These are phyloP conservation scores for Tragopan temminckii DNA, from an alignment of 2,797 vertebrate species.

Conservation along the genomic window DNA sequence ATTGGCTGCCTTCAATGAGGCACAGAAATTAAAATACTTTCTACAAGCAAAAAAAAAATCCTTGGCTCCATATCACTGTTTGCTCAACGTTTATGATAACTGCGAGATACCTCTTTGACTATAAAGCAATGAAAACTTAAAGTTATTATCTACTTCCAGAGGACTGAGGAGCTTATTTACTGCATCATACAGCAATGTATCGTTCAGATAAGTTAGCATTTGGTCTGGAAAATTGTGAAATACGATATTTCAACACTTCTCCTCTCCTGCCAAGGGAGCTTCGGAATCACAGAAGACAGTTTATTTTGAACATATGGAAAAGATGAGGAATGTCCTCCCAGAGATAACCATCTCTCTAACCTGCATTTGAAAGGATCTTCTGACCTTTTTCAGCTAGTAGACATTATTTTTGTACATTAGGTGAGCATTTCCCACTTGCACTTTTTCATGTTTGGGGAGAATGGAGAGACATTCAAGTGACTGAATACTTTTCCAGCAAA, in stretches of 20 bases:
- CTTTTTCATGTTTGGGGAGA: not conserved
- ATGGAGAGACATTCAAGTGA: not conserved
- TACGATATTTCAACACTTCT: constrained; percentile 59
- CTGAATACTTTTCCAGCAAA: not conserved
- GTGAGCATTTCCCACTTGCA: constrained; percentile 13
- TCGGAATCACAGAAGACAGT: constrained; percentile 27
- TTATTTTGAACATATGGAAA: constrained; percentile 59
- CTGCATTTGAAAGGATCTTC: constrained; percentile 35
- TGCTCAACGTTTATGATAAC: not conserved
- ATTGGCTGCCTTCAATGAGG: not conserved
- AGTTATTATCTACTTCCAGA: not conserved
- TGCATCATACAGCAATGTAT: constrained; percentile 10
- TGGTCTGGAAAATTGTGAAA: constrained; percentile 72
- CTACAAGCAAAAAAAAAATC: constrained; percentile 3
- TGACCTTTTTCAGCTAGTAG: constrained; percentile 23
- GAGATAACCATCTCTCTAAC: constrained; percentile 54
- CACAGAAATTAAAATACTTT: not conserved
- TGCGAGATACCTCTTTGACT: not conserved
- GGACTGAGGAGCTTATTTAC: constrained; percentile 5
- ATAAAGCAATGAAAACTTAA: constrained; percentile 42
- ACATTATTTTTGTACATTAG: constrained; percentile 1
- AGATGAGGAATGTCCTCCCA: constrained; percentile 33
- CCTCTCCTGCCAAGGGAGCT: constrained; percentile 50
- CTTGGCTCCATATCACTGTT: not conserved
- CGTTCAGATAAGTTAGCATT: constrained; percentile 34